Evolutionary conservation across 2,797 vertebrate genomes (phyloP), one percentile per base, ranked within the genome.

Genomic region (Semaprochilodus insignis): DNA sequence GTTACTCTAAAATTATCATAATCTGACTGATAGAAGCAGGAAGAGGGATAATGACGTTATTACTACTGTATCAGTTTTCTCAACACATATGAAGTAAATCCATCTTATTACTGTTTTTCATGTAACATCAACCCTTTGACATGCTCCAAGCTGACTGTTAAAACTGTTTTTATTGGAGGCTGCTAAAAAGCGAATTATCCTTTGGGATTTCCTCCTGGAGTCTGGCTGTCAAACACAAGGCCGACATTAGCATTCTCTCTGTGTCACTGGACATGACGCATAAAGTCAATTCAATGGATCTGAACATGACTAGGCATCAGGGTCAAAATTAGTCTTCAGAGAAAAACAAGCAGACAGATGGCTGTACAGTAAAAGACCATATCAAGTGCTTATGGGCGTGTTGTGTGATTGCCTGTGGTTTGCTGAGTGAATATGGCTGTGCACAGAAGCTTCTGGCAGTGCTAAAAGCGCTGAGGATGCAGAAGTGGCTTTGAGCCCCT

Each of bases 351-450:
- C 66, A 21, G 66, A 25, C 69, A 48, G 40, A 71, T 71, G 23
- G 44, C 44, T 52, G 40, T 17, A 51, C 19, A 4, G 16, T 25
- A 71, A 27, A 71, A 27, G 23, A 25, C 6, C 4, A 6, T 11
- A 60, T 31, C 27, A 40, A 73, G 75, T 63, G 27, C 60, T 44
- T 71, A 13, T 48, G 75, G 40, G 6, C 55, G 59, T 65, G 51
- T 40, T 83, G 76, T 69, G 65, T 23, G 70, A 55, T n/a, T 74
- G 81, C 70, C 73, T 73, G 67, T 82, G 80, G 72, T 76, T 65
- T 79, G 57, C 44, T 77, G 27, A 63, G 79, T 54, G 67, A 82
- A 72, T 51, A 65, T 55, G 57, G 80, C 84, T 55, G 17, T 55
- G 76, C 21, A 1, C 72, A 67, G 66, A 72, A 85, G 51, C 72